Percentiles rank a stretch among this genome's conserved stretches.
Conservation (phyloP, 35 echinoderm and acorn worm species). For the Chiridota heheva region DNA sequence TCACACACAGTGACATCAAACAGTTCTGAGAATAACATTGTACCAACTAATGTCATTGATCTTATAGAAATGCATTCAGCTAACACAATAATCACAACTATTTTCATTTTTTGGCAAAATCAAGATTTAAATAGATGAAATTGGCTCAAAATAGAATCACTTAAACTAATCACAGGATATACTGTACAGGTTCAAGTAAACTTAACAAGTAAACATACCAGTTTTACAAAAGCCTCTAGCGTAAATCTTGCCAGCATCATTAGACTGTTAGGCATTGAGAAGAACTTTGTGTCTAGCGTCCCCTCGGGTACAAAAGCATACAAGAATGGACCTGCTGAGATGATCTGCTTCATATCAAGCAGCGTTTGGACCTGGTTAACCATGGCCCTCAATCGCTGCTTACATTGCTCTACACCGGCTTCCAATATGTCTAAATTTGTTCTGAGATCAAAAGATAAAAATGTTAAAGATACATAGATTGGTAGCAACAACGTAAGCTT, state of each 20-base stretch:
- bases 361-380: conserved; percentile 84
- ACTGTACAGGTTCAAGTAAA: not conserved
- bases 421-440: conserved; percentile 68
- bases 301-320: conserved; percentile 95
- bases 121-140: not conserved
- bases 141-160: not conserved
- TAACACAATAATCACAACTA: too few relatives aligned
- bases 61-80: too few relatives aligned
- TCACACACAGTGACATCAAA: too few relatives aligned
- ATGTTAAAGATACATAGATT: too few relatives aligned
- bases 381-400: conserved; percentile 77
- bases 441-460: conserved; percentile 14
- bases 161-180: not conserved
- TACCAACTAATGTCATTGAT: too few relatives aligned
- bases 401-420: conserved; percentile 69
- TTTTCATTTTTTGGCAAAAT: too few relatives aligned
- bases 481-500: too few relatives aligned
- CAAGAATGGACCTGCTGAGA: conserved; percentile 93
- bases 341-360: conserved; percentile 94
- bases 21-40: too few relatives aligned
- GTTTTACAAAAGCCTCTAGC: conserved; percentile 91
- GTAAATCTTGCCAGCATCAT: conserved; percentile 81
- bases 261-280: conserved; percentile 87
- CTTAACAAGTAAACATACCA: conserved; percentile 75
- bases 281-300: conserved; percentile 79